Conservation (phyloP, 2,113 vertebrate species). For the Epinephelus cyanopodus region DNA sequence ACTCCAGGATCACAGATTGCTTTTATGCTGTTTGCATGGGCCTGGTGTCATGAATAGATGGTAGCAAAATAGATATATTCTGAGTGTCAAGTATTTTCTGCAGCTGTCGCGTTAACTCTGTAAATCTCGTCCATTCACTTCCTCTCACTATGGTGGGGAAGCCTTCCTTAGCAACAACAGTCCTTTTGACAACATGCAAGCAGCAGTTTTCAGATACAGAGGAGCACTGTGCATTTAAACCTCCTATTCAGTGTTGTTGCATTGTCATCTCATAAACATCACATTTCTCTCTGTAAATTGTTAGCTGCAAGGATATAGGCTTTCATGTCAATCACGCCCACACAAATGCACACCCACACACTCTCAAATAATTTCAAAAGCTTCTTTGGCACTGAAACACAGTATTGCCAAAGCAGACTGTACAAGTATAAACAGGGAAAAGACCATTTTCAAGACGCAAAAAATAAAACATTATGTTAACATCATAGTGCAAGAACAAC, state of each 20-base stretch:
- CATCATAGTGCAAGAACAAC: too few relatives aligned
- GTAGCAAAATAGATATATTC: neutral
- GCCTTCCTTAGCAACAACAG: slow-evolving; percentile 51
- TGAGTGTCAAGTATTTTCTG: neutral
- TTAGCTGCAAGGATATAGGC: neutral
- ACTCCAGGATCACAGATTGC: neutral
- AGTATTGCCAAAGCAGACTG: too few relatives aligned
- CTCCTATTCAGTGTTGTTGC: neutral
- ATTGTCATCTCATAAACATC: neutral
- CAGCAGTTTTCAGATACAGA: slow-evolving; percentile 17
- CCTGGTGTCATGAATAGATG: neutral
- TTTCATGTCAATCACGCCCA: neutral
- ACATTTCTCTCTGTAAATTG: slow-evolving; percentile 1
- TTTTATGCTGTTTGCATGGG: slow-evolving; percentile 4
- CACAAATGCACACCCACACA: neutral
- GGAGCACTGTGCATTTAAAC: neutral
- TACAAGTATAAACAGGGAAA: too few relatives aligned
- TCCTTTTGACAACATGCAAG: slow-evolving; percentile 41
- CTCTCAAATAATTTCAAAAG: too few relatives aligned
- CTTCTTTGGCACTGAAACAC: too few relatives aligned
- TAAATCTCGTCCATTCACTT: neutral
- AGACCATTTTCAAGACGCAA: too few relatives aligned
- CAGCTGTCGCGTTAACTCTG: neutral
- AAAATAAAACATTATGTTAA: too few relatives aligned
- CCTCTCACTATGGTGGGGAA: neutral